These are phyloP conservation scores for Ornithoptera alexandrae DNA, from an alignment of 2,888 invertebrate genomes.

Conservation along the genomic window DNA sequence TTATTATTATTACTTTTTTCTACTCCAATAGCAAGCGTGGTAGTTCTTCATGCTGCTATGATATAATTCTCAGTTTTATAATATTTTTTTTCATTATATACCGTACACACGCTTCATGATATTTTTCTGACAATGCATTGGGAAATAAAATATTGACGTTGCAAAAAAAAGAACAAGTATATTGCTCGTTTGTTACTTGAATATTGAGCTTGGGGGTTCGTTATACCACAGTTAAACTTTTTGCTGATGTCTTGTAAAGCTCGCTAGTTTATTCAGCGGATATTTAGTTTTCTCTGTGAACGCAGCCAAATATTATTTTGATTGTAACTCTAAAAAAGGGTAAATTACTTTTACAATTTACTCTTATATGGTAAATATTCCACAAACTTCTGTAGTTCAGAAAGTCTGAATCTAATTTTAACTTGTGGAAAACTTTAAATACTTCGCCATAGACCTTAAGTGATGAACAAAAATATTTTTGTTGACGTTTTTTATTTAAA, in stretches of 20 bases:
- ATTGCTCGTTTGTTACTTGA: neutral
- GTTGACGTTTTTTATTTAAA: too few species aligned
- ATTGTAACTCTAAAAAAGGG: neutral
- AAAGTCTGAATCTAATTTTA: too few species aligned
- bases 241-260: neutral
- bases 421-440: too few species aligned
- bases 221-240: constrained; percentile 8
- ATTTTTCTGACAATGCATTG: constrained; percentile 1
- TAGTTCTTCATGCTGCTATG: too few species aligned
- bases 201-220: constrained; percentile 3
- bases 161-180: neutral
- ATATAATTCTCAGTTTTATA: too few species aligned
- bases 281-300: neutral
- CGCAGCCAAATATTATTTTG: neutral
- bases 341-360: too few species aligned
- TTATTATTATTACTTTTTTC: too few species aligned
- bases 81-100: too few species aligned
- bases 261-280: neutral
- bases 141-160: neutral
- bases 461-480: too few species aligned
- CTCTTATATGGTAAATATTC: neutral
- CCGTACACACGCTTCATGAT: too few species aligned
- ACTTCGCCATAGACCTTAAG: too few species aligned
- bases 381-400: neutral
- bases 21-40: too few species aligned